These are phyloP conservation scores for Oreochromis niloticus DNA, from an alignment of 2,113 vertebrate species.

Conservation along the genomic window DNA sequence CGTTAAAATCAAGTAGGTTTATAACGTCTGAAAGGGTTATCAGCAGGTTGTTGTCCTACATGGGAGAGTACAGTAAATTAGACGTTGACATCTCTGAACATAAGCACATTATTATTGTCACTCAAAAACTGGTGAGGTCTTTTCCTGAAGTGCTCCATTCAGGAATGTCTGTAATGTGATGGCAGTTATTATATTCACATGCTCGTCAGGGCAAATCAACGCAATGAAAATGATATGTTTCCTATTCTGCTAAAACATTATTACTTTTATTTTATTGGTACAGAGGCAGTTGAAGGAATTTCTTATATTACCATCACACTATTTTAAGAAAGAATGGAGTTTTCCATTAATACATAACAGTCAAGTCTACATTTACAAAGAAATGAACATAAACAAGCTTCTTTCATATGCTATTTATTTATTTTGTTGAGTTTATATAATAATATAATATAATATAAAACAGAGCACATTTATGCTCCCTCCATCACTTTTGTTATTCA, in stretches of 20 bases:
- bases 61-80: not conserved
- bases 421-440: too few species aligned
- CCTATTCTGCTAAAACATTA: not conserved
- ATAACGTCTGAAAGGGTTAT: accelerated
- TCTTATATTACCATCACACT: not conserved
- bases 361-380: too few species aligned
- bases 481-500: not conserved
- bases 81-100: accelerated
- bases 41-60: accelerated
- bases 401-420: not conserved
- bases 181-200: not conserved
- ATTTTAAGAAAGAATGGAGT: accelerated
- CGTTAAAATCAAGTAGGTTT: not conserved
- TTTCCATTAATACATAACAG: not conserved
- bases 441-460: too few species aligned
- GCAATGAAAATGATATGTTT: accelerated
- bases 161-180: accelerated
- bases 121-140: not conserved
- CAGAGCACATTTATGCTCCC: not conserved
- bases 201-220: not conserved
- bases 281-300: not conserved
- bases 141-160: not conserved
- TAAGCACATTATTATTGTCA: accelerated
- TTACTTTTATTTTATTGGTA: not conserved
- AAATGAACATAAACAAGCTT: not conserved